These are phyloP conservation scores for Crocallis elinguaria DNA, from an alignment of 2,888 invertebrate genomes.

Conservation along the genomic window DNA sequence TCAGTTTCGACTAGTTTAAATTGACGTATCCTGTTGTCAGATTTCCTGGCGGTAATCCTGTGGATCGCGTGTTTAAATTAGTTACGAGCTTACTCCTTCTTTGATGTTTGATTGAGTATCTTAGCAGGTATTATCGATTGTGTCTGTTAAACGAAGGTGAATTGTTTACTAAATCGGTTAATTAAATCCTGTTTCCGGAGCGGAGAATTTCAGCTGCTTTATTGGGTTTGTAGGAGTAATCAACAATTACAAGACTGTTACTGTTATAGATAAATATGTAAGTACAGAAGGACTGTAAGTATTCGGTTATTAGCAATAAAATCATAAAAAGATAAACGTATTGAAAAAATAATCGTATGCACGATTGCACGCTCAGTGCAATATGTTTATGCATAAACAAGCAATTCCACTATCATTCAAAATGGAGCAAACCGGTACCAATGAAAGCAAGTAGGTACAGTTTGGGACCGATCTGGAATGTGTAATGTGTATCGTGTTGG, in stretches of 20 bases:
- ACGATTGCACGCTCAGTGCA: no score
- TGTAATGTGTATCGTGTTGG: conserved; percentile 29
- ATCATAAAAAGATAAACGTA: no score
- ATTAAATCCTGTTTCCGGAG: conserved; percentile 27
- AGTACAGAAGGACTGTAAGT: no score
- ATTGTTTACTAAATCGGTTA: conserved; percentile 13
- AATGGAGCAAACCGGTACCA: no score
- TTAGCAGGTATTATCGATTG: conserved; percentile 42
- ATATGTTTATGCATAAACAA: no score
- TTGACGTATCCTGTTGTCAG: conserved; percentile 81
- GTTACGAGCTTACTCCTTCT: conserved; percentile 58
- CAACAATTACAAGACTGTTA: neutral
- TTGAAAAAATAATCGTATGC: no score
- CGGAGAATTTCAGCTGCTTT: neutral
- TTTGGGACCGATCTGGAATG: conserved; percentile 12
- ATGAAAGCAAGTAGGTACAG: conserved; percentile 6
- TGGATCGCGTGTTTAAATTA: conserved; percentile 67
- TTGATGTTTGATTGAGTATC: conserved; percentile 65
- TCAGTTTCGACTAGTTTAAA: conserved; percentile 75
- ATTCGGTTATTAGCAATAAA: no score
- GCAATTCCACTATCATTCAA: no score
- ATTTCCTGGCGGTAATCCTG: conserved; percentile 76
- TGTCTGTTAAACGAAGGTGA: conserved; percentile 33
- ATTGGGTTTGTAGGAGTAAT: neutral
- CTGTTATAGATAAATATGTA: no score